Conservation (phyloP, 1,140 invertebrate genomes). For the Fopius arisanus region DNA sequence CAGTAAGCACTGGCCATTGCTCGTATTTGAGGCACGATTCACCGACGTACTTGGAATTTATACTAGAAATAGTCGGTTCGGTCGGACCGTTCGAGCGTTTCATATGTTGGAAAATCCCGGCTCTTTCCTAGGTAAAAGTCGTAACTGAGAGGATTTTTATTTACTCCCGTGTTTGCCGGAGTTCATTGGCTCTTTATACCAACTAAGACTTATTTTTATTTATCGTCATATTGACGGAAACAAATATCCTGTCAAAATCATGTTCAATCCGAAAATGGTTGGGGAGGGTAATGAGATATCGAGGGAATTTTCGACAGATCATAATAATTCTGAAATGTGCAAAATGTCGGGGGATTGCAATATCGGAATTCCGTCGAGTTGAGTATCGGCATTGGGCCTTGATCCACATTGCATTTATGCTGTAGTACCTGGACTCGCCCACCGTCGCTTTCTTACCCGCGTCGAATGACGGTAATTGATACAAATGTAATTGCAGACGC, state of each 20-base stretch:
- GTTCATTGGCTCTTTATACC: no score
- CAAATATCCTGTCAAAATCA: no score
- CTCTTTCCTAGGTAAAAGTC: constrained; percentile 25
- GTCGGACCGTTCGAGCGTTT: constrained; percentile 5
- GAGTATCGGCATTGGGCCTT: constrained; percentile 51
- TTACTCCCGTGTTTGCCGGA: neutral
- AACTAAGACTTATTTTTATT: no score
- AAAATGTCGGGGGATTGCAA: constrained; percentile 40
- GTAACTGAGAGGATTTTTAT: constrained; percentile 1
- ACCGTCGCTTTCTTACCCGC: constrained; percentile 10
- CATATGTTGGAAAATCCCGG: neutral
- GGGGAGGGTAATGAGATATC: no score
- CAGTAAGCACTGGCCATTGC: neutral
- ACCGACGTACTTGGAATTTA: constrained; percentile 41
- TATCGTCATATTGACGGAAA: no score
- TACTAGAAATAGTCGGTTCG: constrained; percentile 18
- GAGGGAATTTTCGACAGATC: no score
- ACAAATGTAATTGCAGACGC: constrained; percentile 2
- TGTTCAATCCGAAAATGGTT: no score
- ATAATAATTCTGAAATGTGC: neutral
- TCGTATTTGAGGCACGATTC: constrained; percentile 48
- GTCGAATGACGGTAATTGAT: constrained; percentile 21
- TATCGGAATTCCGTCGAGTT: constrained; percentile 49
- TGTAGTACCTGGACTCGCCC: neutral
- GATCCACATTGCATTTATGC: constrained; percentile 48